Evolutionary conservation across 2,888 invertebrate genomes (phyloP), one percentile per base, ranked within the genome.

Genomic region (Polydrusus tereticollis): DNA sequence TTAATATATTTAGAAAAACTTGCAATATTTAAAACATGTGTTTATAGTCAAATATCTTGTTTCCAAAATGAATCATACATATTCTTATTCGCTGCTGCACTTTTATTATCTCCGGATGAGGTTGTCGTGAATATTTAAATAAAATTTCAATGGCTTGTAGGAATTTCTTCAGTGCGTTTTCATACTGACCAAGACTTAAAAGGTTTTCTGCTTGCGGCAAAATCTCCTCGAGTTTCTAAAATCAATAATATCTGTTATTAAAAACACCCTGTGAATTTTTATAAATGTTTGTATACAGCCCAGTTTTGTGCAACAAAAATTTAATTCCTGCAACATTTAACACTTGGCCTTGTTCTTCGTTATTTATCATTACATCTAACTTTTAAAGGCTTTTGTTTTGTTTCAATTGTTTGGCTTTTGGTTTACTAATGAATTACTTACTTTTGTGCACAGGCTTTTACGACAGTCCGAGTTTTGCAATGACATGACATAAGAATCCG

Each of bases 51-150:
- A 66, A 69, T 26, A 77, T 59, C 67, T 79, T 82, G 68, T 83
- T 83, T 3, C 83, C 83, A 65, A 78, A 75, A 74, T 83, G 83
- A 7, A 85, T 75, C 76, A 85, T 79, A 71, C 83, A 83, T 12
- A 79, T 80, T 14, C 83, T 76, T 38, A 84, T 74, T 20, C 84
- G 75, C 74, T 84, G 85, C 74, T 85, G 84, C 7, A 84, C 79
- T 76, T 84, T 84, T 8, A 85, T 79, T 72, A 84, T 82, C 77
- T 85, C 85, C 12, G 83, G 83, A 77, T 83, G 84, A 0, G 85
- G 85, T 20, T 84, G 82, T 63, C 76, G 79, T 3, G 83, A 80
- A 72, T 80, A 78, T 65, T 80, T 81, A 69, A 77, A 81, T 59
- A 83, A 79, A 63, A 84, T 78, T 63, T 81, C 80, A 23, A 85